Conservation (phyloP, 2,888 invertebrate genomes). For the Gandaritis pyraliata region DNA sequence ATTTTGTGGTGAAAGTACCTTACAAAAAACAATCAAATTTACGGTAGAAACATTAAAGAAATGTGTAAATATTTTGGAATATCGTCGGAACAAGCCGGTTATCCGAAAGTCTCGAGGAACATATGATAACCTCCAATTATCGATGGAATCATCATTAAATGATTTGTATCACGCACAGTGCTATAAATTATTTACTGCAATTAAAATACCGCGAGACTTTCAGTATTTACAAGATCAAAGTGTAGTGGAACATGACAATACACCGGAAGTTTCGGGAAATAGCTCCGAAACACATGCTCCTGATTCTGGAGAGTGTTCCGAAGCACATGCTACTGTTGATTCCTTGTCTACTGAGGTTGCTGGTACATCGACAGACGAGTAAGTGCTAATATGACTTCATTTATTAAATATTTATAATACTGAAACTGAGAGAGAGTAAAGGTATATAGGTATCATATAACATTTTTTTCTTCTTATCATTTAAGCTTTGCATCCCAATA, state of each 20-base stretch:
- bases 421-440: too few species aligned
- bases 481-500: too few species aligned
- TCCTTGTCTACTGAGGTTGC: too few species aligned
- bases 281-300: constrained; percentile 31
- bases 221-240: too few species aligned
- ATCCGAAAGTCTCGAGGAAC: constrained; percentile 39
- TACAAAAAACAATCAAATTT: constrained; percentile 1
- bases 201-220: too few species aligned
- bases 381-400: too few species aligned
- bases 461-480: too few species aligned
- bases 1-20: too few species aligned
- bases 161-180: constrained; percentile 43
- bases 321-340: too few species aligned
- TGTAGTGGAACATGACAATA: constrained; percentile 36
- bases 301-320: background rate
- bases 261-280: constrained; percentile 38
- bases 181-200: constrained; percentile 22
- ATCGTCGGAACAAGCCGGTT: constrained; percentile 44
- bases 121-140: constrained; percentile 39
- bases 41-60: background rate
- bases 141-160: constrained; percentile 42
- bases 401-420: too few species aligned
- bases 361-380: too few species aligned
- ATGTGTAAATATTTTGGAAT: constrained; percentile 36
- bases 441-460: too few species aligned